Percentiles rank a stretch among this genome's conserved stretches.
phyloP scores from a whole-genome alignment of 2,797 vertebrate genomes.

The Morelia viridis region DNA sequence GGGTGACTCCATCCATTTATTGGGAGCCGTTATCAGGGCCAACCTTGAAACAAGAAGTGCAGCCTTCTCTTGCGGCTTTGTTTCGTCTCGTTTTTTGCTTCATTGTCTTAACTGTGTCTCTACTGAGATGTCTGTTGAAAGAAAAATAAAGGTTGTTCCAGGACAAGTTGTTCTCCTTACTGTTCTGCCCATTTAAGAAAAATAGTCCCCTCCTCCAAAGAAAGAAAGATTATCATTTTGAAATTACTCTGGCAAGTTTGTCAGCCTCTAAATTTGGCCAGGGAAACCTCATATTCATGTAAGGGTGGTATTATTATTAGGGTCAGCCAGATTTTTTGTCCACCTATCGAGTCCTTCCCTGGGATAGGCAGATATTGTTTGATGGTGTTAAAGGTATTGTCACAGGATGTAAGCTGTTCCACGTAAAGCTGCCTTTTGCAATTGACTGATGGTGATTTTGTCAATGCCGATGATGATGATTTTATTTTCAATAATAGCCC shows the following conservation, averaged over 20 bases:
- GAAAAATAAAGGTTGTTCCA: not conserved
- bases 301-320: not conserved
- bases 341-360: too few relatives aligned
- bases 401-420: too few relatives aligned
- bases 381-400: too few relatives aligned
- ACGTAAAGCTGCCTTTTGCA: too few relatives aligned
- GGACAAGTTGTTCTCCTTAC: not conserved
- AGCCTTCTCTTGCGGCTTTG: not conserved
- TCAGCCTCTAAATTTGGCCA: not conserved
- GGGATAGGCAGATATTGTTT: too few relatives aligned
- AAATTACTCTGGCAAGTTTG: not conserved
- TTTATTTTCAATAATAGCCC: not conserved
- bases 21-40: not conserved
- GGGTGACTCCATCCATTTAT: slow-evolving; percentile 48
- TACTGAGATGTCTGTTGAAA: not conserved
- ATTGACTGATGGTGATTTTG: too few relatives aligned
- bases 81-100: not conserved
- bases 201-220: not conserved
- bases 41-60: not conserved
- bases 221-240: not conserved
- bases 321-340: too few relatives aligned
- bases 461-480: too few relatives aligned
- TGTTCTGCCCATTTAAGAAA: not conserved
- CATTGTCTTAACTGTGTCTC: not conserved
- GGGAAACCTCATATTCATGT: fast-evolving